A percentile compares a stretch with the other conserved stretches of the same genome.
phyloP scores from a whole-genome alignment of 2,797 vertebrate species.

The Crypturellus tataupa region DNA sequence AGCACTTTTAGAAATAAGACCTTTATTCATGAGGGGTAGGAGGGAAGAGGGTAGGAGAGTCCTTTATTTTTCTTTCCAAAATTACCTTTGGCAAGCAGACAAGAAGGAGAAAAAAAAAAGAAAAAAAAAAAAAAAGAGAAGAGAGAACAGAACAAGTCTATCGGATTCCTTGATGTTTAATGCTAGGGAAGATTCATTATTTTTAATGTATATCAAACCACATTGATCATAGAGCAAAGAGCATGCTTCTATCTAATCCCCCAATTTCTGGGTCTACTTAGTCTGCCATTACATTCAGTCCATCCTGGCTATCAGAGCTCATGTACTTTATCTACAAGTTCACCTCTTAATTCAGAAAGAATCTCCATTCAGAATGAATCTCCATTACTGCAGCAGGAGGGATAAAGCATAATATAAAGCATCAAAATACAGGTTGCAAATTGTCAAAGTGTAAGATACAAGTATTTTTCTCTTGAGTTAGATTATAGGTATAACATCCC shows the following conservation, averaged over 20 bases:
- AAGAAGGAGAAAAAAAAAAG: background rate
- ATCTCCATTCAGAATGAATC: background rate
- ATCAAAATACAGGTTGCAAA: accelerated
- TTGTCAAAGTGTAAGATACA: background rate
- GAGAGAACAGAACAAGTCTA: background rate
- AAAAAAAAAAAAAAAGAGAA: too few relatives aligned
- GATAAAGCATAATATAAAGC: background rate
- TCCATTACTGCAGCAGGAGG: background rate
- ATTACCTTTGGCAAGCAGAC: background rate
- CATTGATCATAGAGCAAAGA: background rate
- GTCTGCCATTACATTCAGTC: too few relatives aligned
- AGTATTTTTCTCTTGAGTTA: background rate
- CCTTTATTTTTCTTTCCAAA: background rate
- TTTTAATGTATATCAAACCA: background rate
- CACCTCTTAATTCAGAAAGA: background rate
- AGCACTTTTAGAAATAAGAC: background rate
- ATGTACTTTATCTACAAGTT: background rate
- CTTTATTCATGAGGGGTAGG: background rate
- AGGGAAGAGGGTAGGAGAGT: background rate
- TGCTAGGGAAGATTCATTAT: background rate
- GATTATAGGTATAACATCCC: background rate
- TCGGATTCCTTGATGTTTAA: background rate
- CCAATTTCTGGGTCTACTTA: background rate
- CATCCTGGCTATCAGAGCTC: background rate
- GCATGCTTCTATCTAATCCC: background rate